A percentile compares a stretch with the other conserved stretches of the same genome.
These are phyloP conservation scores for Pelodytes ibericus DNA, from an alignment of 2,797 vertebrate species.

Conservation along the genomic window DNA sequence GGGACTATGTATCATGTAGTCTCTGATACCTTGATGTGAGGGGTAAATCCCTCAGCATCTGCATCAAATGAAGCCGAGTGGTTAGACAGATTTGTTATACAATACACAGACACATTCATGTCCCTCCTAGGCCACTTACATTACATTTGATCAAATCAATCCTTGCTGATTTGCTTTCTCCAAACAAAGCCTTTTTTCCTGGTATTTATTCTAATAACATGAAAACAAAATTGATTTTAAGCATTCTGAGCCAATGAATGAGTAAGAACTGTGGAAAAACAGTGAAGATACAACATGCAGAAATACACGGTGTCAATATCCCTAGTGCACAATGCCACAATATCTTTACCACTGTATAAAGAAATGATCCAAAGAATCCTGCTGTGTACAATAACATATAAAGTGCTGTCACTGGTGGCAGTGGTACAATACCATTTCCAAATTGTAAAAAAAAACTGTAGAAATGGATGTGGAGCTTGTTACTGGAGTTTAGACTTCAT, in stretches of 20 bases:
- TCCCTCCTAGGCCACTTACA: constrained; percentile 1
- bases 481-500: too few species aligned
- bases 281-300: not conserved
- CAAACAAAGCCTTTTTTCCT: constrained; percentile 14
- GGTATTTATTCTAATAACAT: not conserved
- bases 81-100: not conserved
- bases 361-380: too few species aligned
- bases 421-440: too few species aligned
- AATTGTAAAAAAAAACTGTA: too few species aligned
- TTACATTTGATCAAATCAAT: constrained; percentile 11
- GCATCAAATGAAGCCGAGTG: not conserved
- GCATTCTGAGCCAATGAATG: not conserved
- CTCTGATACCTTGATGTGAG: not conserved
- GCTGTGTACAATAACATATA: too few species aligned
- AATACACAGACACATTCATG: not conserved
- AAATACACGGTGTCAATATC: not conserved
- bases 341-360: too few species aligned
- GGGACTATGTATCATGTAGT: constrained; percentile 8
- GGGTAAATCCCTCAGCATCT: not conserved
- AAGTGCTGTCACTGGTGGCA: too few species aligned
- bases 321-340: too few species aligned
- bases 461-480: too few species aligned
- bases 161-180: not conserved
- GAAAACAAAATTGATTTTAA: constrained; percentile 10
- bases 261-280: not conserved